phyloP scores from a whole-genome alignment of 2,797 vertebrate genomes.

The Crocodylus rhombifer region DNA sequence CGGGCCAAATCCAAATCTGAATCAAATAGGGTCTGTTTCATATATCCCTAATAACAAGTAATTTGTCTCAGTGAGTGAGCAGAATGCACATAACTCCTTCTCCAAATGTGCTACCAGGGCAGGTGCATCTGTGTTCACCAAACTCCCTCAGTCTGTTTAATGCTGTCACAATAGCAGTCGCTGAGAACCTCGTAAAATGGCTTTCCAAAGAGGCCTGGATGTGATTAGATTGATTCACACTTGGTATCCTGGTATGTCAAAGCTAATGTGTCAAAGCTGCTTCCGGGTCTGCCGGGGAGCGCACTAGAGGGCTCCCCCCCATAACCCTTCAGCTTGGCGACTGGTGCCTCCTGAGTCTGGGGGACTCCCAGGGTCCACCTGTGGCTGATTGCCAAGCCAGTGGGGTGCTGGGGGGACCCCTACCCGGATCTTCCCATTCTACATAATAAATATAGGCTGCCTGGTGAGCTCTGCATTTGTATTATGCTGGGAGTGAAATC shows the following conservation, averaged over 20 bases:
- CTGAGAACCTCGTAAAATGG: not conserved
- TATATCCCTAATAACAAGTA: not conserved
- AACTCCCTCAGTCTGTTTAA: not conserved
- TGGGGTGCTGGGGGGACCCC: no score
- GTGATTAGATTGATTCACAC: not conserved
- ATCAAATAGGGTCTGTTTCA: no score
- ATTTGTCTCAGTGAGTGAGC: not conserved
- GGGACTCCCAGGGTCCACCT: no score
- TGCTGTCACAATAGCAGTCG: not conserved
- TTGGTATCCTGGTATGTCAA: not conserved
- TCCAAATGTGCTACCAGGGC: not conserved
- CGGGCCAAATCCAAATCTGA: no score
- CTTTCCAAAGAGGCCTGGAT: not conserved
- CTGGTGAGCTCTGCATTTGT: not conserved
- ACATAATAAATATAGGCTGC: not conserved
- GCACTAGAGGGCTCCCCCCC: no score
- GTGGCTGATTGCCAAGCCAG: no score
- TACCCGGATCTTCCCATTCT: not conserved
- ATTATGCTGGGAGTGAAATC: not conserved
- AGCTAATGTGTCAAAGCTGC: not conserved
- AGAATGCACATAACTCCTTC: not conserved
- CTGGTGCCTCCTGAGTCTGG: no score
- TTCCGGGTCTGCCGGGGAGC: no score
- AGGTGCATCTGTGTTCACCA: not conserved
- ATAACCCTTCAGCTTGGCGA: no score